Conservation (phyloP, 2,113 vertebrate species). For the Solea solea region DNA sequence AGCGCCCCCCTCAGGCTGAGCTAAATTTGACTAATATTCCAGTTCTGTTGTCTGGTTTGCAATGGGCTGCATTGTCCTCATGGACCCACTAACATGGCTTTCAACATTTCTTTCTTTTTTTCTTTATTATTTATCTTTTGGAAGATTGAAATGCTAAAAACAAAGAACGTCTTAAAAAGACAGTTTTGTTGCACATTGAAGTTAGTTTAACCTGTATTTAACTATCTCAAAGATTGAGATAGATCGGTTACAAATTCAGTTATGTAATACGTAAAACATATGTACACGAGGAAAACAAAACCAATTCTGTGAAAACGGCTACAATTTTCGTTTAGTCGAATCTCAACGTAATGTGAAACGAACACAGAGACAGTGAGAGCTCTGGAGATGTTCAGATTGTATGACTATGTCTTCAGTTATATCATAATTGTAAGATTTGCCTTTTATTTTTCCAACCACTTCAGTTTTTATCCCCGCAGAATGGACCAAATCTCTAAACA, state of each 20-base stretch:
- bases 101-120: not conserved
- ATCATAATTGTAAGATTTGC: not conserved
- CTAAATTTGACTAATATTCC: not conserved
- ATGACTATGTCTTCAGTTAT: not conserved
- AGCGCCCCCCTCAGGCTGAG: not conserved
- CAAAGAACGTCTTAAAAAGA: slow-evolving; percentile 20
- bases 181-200: not conserved
- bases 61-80: not conserved
- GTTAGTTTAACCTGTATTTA: too few relatives aligned
- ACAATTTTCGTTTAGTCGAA: not conserved
- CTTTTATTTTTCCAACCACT: slow-evolving; percentile 5
- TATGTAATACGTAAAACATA: too few relatives aligned
- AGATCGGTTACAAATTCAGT: too few relatives aligned
- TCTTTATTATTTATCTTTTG: not conserved
- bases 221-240: too few relatives aligned
- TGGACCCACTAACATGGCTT: not conserved
- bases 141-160: not conserved
- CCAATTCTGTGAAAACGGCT: too few relatives aligned
- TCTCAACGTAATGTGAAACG: slow-evolving; percentile 1
- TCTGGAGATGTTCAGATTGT: not conserved
- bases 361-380: not conserved
- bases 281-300: too few relatives aligned
- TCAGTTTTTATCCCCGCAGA: slow-evolving; percentile 22
- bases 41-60: not conserved
- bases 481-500: slow-evolving; percentile 58